Conservation (phyloP, 2,888 invertebrate genomes). For the Rhogogaster chlorosoma region DNA sequence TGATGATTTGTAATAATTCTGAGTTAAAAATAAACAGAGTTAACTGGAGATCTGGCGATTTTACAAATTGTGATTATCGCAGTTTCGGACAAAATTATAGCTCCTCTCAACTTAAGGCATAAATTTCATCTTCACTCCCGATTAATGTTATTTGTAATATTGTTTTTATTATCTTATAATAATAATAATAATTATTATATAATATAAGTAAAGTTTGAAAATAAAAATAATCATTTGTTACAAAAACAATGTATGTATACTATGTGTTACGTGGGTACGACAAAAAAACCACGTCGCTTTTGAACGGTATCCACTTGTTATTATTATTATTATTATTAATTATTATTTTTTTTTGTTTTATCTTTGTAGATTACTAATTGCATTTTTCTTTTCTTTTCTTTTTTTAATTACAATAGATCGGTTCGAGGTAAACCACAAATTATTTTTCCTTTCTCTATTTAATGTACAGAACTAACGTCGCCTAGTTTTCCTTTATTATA, state of each 20-base stretch:
- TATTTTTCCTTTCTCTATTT: conserved; percentile 2
- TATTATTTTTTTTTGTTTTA: conserved; percentile 1
- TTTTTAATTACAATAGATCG: conserved; percentile 55
- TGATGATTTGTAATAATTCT: neutral
- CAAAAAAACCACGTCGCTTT: conserved; percentile 56
- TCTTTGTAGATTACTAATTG: conserved; percentile 27
- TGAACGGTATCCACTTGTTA: conserved; percentile 59
- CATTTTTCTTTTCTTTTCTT: conserved; percentile 53
- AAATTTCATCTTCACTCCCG: neutral
- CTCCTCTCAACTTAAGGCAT: neutral
- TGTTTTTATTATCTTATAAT: conserved; percentile 53
- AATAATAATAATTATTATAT: conserved; percentile 64
- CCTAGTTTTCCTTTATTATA: conserved; percentile 28
- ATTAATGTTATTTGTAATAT: conserved; percentile 33
- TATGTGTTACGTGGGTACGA: conserved; percentile 59
- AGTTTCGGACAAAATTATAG: neutral
- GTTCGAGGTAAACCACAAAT: conserved; percentile 43
- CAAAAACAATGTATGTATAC: conserved; percentile 66
- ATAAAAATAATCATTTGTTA: conserved; percentile 71
- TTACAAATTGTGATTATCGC: neutral
- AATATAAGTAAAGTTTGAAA: conserved; percentile 69
- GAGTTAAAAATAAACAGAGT: neutral
- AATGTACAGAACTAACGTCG: conserved; percentile 39
- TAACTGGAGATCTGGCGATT: neutral
- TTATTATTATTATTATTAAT: neutral